Conservation (phyloP, 2,797 vertebrate genomes). For the Cyprinella venusta region DNA sequence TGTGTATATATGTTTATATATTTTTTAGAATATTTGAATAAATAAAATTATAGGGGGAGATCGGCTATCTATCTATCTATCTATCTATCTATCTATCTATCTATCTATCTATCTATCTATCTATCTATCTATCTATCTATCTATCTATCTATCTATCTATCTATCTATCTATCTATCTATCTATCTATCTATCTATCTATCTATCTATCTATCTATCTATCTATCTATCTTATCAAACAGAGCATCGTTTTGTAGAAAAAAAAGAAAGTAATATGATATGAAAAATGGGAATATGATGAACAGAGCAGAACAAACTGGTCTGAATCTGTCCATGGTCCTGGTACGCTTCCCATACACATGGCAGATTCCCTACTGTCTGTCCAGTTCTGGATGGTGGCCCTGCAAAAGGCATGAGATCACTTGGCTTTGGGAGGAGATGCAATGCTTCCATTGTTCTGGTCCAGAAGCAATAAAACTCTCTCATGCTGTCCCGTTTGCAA, state of each 20-base stretch:
- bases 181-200: too few relatives aligned
- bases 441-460: slow-evolving; percentile 73
- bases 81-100: too few relatives aligned
- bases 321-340: slow-evolving; percentile 46
- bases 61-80: too few relatives aligned
- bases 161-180: too few relatives aligned
- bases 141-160: too few relatives aligned
- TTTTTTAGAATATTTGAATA: too few relatives aligned
- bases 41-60: too few relatives aligned
- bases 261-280: too few relatives aligned
- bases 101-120: too few relatives aligned
- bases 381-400: slow-evolving; percentile 66
- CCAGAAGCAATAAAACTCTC: slow-evolving; percentile 78
- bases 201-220: too few relatives aligned
- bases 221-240: not conserved
- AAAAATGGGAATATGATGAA: slow-evolving; percentile 30
- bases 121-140: too few relatives aligned
- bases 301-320: slow-evolving; percentile 43
- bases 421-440: slow-evolving; percentile 71
- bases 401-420: slow-evolving; percentile 74
- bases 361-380: slow-evolving; percentile 64
- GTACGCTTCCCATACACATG: slow-evolving; percentile 51
- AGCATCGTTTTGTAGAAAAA: slow-evolving; percentile 6
- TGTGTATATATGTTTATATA: too few relatives aligned
- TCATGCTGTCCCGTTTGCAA: slow-evolving; percentile 61